Conservation (phyloP, 2,113 vertebrate species). For the Strigops habroptila region DNA sequence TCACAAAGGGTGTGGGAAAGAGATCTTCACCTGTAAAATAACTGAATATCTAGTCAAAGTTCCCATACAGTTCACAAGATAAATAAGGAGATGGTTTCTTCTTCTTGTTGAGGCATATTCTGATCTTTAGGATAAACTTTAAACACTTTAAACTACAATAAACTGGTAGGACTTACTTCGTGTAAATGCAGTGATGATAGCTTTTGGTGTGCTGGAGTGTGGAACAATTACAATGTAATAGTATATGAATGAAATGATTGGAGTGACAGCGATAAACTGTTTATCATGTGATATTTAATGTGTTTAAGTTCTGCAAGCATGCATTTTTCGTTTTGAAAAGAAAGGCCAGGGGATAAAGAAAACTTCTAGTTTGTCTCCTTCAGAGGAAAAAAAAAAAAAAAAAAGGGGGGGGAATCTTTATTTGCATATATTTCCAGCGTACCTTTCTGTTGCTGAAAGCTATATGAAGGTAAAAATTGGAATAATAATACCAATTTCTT, state of each 20-base stretch:
- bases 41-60: neutral
- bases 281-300: neutral
- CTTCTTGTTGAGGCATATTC: slow-evolving; percentile 31
- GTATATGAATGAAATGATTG: neutral
- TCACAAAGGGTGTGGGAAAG: neutral
- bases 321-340: neutral
- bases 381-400: neutral
- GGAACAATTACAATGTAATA: neutral
- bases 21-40: neutral
- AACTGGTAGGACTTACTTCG: neutral
- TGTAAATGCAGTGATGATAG: neutral
- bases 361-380: neutral
- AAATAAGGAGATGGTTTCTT: slow-evolving; percentile 32
- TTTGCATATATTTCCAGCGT: neutral
- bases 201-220: neutral
- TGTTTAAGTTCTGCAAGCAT: neutral
- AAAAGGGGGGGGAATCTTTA: neutral
- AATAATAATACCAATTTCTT: neutral
- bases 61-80: slow-evolving; percentile 3
- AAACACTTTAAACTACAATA: slow-evolving; percentile 6
- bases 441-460: neutral
- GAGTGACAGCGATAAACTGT: neutral
- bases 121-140: slow-evolving; percentile 31
- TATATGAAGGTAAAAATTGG: neutral
- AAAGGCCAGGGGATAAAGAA: neutral